phyloP scores from a whole-genome alignment of 1,140 invertebrate genomes.

The Muscidifurax raptorellus region DNA sequence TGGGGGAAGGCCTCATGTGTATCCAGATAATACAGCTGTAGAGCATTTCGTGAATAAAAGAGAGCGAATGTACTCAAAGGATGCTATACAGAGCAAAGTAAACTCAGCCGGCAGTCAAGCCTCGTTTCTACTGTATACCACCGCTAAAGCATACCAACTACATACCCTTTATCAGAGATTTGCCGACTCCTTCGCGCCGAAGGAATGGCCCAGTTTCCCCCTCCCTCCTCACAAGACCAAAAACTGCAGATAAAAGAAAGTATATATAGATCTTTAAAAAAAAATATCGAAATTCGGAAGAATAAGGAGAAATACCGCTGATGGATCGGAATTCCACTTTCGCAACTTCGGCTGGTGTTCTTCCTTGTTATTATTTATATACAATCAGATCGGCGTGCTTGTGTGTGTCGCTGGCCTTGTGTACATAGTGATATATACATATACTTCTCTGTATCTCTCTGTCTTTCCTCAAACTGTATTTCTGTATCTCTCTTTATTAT shows the following conservation, averaged over 20 bases:
- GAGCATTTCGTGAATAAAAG: not conserved
- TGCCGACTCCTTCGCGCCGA: not conserved
- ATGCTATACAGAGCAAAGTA: not conserved
- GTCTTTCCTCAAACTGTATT: not conserved
- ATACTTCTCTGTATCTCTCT: conserved; percentile 31
- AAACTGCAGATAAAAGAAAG: not conserved
- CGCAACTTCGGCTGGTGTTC: not conserved
- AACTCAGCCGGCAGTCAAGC: not conserved
- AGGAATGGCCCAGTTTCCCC: not conserved
- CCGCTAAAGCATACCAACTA: not conserved
- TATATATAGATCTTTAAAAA: not conserved
- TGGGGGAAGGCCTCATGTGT: not conserved
- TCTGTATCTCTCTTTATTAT: not conserved
- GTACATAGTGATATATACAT: not conserved
- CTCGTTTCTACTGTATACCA: not conserved
- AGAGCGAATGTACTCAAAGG: not conserved
- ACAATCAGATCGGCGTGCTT: conserved; percentile 7
- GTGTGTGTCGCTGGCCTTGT: conserved; percentile 39
- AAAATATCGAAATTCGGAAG: not conserved
- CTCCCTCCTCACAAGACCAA: too few species aligned
- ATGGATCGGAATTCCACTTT: not conserved
- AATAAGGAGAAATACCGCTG: not conserved
- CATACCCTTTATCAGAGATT: not conserved
- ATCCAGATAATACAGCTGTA: not conserved
- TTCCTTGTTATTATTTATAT: not conserved